Percentiles rank a stretch among this genome's conserved stretches.
These are phyloP conservation scores for Nebria ingens DNA, from an alignment of 1,140 invertebrate genomes.

Conservation along the genomic window DNA sequence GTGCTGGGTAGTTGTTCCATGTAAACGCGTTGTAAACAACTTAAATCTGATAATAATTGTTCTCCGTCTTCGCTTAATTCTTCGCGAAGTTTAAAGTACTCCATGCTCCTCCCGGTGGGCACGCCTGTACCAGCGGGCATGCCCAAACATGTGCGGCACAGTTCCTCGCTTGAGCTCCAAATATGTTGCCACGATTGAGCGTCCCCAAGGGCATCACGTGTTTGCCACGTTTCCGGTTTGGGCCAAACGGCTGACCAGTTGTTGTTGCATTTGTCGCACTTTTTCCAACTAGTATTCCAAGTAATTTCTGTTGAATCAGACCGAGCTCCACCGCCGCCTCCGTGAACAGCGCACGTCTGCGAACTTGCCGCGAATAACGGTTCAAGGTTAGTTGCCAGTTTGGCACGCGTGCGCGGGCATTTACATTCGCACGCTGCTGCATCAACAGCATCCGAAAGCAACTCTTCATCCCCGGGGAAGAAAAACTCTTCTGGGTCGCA, in stretches of 20 bases:
- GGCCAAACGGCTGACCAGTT: conserved; percentile 12
- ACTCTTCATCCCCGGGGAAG: conserved; percentile 18
- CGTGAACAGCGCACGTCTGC: not conserved
- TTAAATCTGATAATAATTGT: conserved; percentile 27
- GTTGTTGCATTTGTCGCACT: conserved; percentile 22
- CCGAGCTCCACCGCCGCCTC: not conserved
- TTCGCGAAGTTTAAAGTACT: conserved; percentile 24
- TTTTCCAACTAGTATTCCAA: conserved; percentile 17
- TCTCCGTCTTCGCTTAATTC: conserved; percentile 29
- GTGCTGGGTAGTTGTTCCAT: conserved; percentile 22
- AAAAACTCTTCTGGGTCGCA: conserved; percentile 18
- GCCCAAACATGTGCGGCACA: conserved; percentile 16
- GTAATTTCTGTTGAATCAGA: conserved; percentile 16
- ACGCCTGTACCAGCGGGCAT: not conserved
- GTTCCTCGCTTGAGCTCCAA: conserved; percentile 21
- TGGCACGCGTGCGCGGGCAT: not conserved
- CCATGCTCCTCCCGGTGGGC: not conserved
- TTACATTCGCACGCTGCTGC: not conserved
- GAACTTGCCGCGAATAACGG: not conserved
- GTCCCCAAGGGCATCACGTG: not conserved
- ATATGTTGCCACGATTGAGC: conserved; percentile 16
- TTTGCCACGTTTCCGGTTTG: conserved; percentile 12
- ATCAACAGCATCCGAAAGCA: conserved; percentile 9
- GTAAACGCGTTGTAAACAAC: conserved; percentile 23
- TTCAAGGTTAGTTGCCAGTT: not conserved